A percentile compares a stretch with the other conserved stretches of the same genome.
These are phyloP conservation scores for Boleophthalmus pectinirostris DNA, from an alignment of 2,113 vertebrate species.

Conservation along the genomic window DNA sequence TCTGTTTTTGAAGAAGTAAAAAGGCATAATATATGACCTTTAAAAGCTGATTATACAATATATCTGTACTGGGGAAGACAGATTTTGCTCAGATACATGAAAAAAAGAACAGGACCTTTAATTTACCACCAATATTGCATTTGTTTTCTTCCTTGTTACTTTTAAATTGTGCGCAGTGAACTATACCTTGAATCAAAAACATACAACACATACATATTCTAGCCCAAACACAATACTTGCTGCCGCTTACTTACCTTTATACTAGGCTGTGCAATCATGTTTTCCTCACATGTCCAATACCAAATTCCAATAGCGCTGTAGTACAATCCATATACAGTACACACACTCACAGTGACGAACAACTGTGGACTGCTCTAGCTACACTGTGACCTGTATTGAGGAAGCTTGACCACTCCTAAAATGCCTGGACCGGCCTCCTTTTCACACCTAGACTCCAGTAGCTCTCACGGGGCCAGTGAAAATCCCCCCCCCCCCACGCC, in stretches of 20 bases:
- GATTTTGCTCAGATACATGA: too few species aligned
- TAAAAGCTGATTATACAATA: too few species aligned
- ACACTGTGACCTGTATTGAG: constrained; percentile 49
- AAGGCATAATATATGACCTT: too few species aligned
- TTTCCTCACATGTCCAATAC: constrained; percentile 30
- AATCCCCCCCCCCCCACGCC: constrained; percentile 40
- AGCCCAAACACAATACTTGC: not conserved
- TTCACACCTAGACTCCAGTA: constrained; percentile 60
- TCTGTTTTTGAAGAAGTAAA: too few species aligned
- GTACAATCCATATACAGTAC: constrained; percentile 33
- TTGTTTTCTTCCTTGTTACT: too few species aligned
- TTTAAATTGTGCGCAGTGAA: too few species aligned
- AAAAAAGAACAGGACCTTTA: too few species aligned
- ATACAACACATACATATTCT: not conserved
- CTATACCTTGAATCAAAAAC: too few species aligned
- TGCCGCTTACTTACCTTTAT: constrained; percentile 51
- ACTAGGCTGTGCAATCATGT: constrained; percentile 19
- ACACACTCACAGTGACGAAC: constrained; percentile 16
- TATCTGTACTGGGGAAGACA: too few species aligned
- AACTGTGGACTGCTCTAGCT: constrained; percentile 25
- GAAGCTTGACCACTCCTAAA: constrained; percentile 44
- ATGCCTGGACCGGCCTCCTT: constrained; percentile 53
- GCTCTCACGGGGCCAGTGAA: constrained; percentile 49
- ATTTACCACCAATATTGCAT: too few species aligned
- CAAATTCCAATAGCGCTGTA: constrained; percentile 44